These are phyloP conservation scores for Basileuterus tristriatus DNA, from an alignment of 2,797 vertebrate species.

Conservation along the genomic window DNA sequence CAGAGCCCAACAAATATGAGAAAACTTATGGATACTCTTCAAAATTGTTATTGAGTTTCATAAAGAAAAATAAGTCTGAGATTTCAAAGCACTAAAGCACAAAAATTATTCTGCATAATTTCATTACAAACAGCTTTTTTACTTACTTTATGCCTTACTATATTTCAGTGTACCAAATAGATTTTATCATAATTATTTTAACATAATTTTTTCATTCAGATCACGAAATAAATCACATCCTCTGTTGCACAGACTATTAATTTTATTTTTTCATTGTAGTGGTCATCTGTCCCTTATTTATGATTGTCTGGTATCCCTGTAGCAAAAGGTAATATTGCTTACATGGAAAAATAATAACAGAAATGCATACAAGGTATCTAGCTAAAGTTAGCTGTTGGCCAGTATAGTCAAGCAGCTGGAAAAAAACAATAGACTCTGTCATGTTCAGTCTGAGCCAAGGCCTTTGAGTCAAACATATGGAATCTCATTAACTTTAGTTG, in stretches of 20 bases:
- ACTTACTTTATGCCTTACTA: background rate
- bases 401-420: background rate
- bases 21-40: background rate
- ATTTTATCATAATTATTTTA: background rate
- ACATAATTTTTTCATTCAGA: background rate
- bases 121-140: background rate
- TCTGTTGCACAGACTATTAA: background rate
- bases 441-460: background rate
- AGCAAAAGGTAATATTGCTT: background rate
- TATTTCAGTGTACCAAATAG: background rate
- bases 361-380: background rate
- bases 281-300: background rate
- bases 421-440: background rate
- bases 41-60: background rate
- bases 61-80: background rate
- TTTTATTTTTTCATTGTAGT: background rate
- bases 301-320: background rate
- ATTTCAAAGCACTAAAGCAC: background rate
- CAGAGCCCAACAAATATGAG: background rate
- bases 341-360: background rate
- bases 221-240: background rate
- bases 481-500: background rate
- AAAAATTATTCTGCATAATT: background rate
- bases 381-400: constrained; percentile 1
- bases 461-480: background rate